Evolutionary conservation across 2,888 invertebrate species (phyloP), one percentile per base, ranked within the genome.

Genomic region (Homarus gammarus): DNA sequence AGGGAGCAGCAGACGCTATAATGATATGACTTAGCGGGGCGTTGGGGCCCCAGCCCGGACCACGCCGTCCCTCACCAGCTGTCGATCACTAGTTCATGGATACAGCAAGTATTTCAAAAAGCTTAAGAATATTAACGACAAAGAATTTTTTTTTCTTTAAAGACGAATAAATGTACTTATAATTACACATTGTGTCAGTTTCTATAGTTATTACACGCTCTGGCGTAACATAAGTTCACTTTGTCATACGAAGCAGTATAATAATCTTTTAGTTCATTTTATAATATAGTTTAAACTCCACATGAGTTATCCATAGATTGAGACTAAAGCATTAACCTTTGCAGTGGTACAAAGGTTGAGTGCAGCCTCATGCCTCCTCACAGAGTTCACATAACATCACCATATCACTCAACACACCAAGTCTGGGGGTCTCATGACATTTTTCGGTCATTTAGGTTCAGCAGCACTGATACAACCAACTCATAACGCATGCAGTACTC

Each of bases 101-200:
- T 89, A 89, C 88, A 72, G 88, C 88, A 49, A 89, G 83, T 89
- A 89, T 89, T 89, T 89, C 88, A 89, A 89, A 89, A 89, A 89
- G 88, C 88, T 89, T 89, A 84, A 89, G 78, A 89, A 78, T 89
- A 89, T 84, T 89, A 89, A 89, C 88, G 88, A 84, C 88, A 89
- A 89, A 84, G 88, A 89, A n/a, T n/a, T 78, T 89, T 73, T 64
- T 85, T 78, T 51, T 78, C 49, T 73, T 84, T 81, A 84, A 89
- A 89, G 88, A 89, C 88, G 84, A 89, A 88, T 78, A 89, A 89
- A 89, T 84, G 64, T 84, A 68, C 88, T 84, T 81, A 83, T 56
- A 89, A 83, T 72, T 89, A 89, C 88, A 84, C 88, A 89, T 73
- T 89, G 88, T 89, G 88, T 89, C 83, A 83, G 84, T 84, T 75